These are phyloP conservation scores for Agriopis aurantiaria DNA, from an alignment of 2,888 invertebrate species.

Conservation along the genomic window DNA sequence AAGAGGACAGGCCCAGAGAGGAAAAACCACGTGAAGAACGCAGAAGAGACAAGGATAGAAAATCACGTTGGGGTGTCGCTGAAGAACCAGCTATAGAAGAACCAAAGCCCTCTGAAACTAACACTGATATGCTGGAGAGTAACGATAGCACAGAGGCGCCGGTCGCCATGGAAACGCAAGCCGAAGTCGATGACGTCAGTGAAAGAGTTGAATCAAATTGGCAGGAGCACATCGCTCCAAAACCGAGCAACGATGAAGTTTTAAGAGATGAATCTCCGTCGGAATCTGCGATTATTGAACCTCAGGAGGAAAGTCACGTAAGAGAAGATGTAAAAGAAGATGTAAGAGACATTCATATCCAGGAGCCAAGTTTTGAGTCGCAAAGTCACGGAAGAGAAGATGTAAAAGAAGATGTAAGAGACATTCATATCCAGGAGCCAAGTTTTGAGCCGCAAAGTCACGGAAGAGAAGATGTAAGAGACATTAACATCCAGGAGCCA, in stretches of 20 bases:
- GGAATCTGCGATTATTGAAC: not conserved
- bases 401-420: not conserved
- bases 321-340: not conserved
- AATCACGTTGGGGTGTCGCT: conserved; percentile 79
- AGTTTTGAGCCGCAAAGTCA: conserved; percentile 3
- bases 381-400: not conserved
- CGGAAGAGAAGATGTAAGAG: not conserved
- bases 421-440: conserved; percentile 6
- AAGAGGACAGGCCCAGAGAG: conserved; percentile 15
- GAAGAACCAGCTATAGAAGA: conserved; percentile 54
- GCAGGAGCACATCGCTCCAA: not conserved
- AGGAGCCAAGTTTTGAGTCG: conserved; percentile 8
- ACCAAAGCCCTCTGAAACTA: not conserved
- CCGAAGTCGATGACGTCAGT: not conserved
- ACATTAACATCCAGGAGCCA: conserved; percentile 4
- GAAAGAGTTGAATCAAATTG: not conserved
- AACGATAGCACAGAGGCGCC: not conserved
- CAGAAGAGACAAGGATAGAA: conserved; percentile 73
- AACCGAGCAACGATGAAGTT: not conserved
- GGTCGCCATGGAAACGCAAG: not conserved
- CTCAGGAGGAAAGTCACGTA: not conserved
- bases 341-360: not conserved
- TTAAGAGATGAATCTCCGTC: not conserved
- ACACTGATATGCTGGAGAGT: not conserved
- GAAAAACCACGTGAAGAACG: conserved; percentile 35